phyloP scores from a whole-genome alignment of 2,113 vertebrate genomes.

The Sprattus sprattus region DNA sequence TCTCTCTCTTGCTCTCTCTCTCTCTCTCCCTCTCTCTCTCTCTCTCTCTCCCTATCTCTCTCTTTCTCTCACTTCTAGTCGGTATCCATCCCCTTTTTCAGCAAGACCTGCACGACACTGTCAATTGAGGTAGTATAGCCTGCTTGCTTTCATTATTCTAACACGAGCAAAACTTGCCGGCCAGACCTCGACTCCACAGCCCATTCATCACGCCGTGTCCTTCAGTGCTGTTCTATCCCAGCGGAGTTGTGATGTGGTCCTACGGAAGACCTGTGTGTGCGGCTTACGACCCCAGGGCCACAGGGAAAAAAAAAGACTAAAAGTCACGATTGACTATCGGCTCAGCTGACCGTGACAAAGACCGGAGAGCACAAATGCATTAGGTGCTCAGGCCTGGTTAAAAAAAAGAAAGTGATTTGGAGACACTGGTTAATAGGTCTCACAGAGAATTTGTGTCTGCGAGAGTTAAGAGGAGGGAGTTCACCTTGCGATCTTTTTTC shows the following conservation, averaged over 20 bases:
- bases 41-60: background rate
- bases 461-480: background rate
- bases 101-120: background rate
- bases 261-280: conserved; percentile 57
- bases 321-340: background rate
- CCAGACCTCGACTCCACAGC: background rate
- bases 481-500: background rate
- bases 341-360: background rate
- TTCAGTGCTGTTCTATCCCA: conserved; percentile 52
- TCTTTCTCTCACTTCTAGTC: background rate
- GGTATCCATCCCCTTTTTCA: background rate
- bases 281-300: conserved; percentile 44
- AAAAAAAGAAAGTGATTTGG: background rate
- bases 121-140: conserved; percentile 5
- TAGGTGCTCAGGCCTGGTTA: background rate
- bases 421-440: background rate
- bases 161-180: background rate
- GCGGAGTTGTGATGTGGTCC: conserved; percentile 49
- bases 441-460: background rate
- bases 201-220: conserved; percentile 61
- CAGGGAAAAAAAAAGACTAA: background rate
- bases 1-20: too few relatives aligned
- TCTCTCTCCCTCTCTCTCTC: background rate
- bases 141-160: conserved; percentile 11
- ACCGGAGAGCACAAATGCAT: background rate